Percentiles rank a stretch among this genome's conserved stretches.
Conservation (phyloP, 2,888 invertebrate species). For the Dolichomitus sp. region DNA sequence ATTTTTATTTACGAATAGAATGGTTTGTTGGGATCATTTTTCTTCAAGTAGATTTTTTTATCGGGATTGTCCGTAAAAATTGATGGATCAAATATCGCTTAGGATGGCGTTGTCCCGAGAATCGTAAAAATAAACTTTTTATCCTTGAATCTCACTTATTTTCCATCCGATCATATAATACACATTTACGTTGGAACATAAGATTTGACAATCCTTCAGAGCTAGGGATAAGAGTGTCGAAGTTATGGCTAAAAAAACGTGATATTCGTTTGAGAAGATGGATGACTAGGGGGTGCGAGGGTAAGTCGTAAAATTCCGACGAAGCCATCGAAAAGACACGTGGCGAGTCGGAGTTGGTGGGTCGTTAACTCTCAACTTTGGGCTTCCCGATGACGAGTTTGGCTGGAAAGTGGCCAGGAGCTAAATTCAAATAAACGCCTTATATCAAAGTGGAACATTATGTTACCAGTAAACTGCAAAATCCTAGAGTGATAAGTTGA, state of each 20-base stretch:
- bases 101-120: not conserved
- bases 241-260: not conserved
- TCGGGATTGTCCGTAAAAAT: not conserved
- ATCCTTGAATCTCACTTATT: not conserved
- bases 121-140: not conserved
- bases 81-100: slow-evolving; percentile 7
- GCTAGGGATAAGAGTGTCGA: not conserved
- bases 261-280: slow-evolving; percentile 4
- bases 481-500: not conserved
- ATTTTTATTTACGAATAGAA: not conserved
- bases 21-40: not conserved
- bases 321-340: slow-evolving; percentile 19
- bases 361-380: slow-evolving; percentile 36
- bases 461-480: not conserved
- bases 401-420: slow-evolving; percentile 5
- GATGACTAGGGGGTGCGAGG: not conserved
- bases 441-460: not conserved
- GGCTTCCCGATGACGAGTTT: slow-evolving; percentile 1
- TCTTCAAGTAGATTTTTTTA: not conserved
- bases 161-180: not conserved
- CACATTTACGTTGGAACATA: slow-evolving; percentile 8
- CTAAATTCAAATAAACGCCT: slow-evolving; percentile 3
- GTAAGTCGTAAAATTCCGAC: slow-evolving; percentile 15
- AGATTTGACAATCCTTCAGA: not conserved
- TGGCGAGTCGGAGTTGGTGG: not conserved